Conservation (phyloP, 1,140 invertebrate genomes). For the Ptiloglossa arizonensis region DNA sequence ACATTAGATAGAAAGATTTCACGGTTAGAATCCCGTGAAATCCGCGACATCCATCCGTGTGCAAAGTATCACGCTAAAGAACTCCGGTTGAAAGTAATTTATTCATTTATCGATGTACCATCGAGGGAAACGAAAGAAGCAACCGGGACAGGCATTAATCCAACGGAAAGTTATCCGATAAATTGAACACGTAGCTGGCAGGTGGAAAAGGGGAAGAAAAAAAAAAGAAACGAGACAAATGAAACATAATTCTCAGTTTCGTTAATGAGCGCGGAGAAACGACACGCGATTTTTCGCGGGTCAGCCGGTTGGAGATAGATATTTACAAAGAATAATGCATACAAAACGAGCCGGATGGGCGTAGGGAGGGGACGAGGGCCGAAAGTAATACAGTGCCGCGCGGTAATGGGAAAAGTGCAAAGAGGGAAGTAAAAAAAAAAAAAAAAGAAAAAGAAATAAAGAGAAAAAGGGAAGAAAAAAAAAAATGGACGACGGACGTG, state of each 20-base stretch:
- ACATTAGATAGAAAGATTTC: no score
- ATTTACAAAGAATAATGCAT: conserved; percentile 65
- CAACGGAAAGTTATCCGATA: neutral
- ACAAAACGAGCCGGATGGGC: conserved; percentile 46
- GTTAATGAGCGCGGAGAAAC: neutral
- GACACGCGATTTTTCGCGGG: neutral
- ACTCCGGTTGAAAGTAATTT: no score
- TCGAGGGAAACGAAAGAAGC: no score
- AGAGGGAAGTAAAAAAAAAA: conserved; percentile 14
- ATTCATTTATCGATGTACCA: no score
- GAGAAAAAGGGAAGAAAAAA: no score
- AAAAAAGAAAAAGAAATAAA: neutral
- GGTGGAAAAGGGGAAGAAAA: no score
- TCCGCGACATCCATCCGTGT: no score
- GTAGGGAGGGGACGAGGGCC: conserved; percentile 17
- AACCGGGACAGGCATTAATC: no score
- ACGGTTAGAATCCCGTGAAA: no score
- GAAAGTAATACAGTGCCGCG: conserved; percentile 38
- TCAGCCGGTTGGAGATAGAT: conserved; percentile 14
- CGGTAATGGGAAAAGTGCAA: conserved; percentile 55
- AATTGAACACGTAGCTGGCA: neutral
- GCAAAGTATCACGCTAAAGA: no score
- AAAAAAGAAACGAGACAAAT: no score
- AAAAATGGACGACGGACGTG: neutral
- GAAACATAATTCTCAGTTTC: neutral